Base-by-base conservation (phyloP, 2,797 vertebrate genomes). In the Pangasius sanitwongsei region DNA sequence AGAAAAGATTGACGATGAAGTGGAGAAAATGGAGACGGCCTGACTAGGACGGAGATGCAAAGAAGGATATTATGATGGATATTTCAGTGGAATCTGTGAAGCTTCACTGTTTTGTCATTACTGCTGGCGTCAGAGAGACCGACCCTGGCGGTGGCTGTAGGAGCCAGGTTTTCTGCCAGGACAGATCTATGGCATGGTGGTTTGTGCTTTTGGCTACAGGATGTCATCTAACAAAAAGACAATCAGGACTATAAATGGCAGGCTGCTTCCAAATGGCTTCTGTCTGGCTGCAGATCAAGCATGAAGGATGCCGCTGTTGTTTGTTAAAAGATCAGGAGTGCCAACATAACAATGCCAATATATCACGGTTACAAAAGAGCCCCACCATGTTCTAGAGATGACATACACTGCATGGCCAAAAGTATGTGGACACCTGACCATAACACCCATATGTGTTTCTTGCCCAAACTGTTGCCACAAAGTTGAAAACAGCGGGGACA, bases 1-100 rank as follows among this genome's bases (percentile, higher is more conserved):
- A 88, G 53, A 63, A 89, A 67, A 61, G 41, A 78, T 59, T 57
- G 55, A 57, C 55, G 18, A 57, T 5, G 55, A 57, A 57, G 16
- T 57, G 55, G 72, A 89, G 70, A 63, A 85, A 90, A 83, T 18
- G 75, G 74, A 88, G 57, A 86, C 55, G 44, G 41, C 28, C 82
- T 16, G 59, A 6, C 41, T 65, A 12, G 15, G 28, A n/a, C 44
- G 48, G 85, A 82, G 65, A 70, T 31, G 16, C 55, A 70, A 72
- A 70, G 48, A 70, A 70, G 83, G 31, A 37, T 55, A 90, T 88
- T 61, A 75, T 83, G 70, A 89, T 41, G 67, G 70, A 87, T 86
- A 83, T 86, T 86, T 88, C 37, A 61, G 61, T 50, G 28, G 59
- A n/a, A 69, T 86, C 48, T 28, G 15, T 61, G 65, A 80, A 13